phyloP scores from a whole-genome alignment of 2,888 invertebrate genomes.

The Tetramorium bicarinatum region DNA sequence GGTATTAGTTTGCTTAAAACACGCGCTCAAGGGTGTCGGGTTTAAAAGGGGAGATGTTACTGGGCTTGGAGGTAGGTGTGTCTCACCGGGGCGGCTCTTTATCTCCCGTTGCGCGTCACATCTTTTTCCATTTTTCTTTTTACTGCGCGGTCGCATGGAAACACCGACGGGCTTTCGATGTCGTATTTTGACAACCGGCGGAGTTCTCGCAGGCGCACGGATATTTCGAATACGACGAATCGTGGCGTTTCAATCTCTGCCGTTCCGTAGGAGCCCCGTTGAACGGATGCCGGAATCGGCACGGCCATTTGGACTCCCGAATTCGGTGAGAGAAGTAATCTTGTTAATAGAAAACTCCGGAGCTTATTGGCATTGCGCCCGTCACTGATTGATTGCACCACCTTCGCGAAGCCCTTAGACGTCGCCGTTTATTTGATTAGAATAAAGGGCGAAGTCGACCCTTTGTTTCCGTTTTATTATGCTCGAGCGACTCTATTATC shows the following conservation, averaged over 20 bases:
- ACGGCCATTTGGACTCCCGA: background rate
- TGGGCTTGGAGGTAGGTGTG: constrained; percentile 22
- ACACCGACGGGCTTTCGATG: constrained; percentile 21
- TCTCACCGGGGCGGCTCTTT: constrained; percentile 39
- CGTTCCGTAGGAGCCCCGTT: background rate
- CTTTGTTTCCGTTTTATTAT: constrained; percentile 38
- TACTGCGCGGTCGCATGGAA: constrained; percentile 5
- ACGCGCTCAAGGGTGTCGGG: constrained; percentile 72
- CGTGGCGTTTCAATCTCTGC: constrained; percentile 31
- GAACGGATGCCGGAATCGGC: background rate
- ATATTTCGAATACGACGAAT: constrained; percentile 33
- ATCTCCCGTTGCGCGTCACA: constrained; percentile 49
- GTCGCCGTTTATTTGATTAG: constrained; percentile 41
- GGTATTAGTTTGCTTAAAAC: constrained; percentile 75
- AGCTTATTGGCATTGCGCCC: constrained; percentile 50
- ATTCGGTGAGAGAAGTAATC: constrained; percentile 47
- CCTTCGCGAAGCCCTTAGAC: constrained; percentile 28
- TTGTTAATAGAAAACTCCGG: constrained; percentile 47
- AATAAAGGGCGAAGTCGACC: constrained; percentile 11
- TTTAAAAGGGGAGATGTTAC: constrained; percentile 65
- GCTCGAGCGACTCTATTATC: constrained; percentile 38
- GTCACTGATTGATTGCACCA: constrained; percentile 49
- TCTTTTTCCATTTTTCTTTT: constrained; percentile 43
- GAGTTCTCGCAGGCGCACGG: background rate
- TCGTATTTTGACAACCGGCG: constrained; percentile 41